Evolutionary conservation across 2,888 invertebrate genomes (phyloP), one percentile per base, ranked within the genome.

Genomic region (Cremastinae sp.): DNA sequence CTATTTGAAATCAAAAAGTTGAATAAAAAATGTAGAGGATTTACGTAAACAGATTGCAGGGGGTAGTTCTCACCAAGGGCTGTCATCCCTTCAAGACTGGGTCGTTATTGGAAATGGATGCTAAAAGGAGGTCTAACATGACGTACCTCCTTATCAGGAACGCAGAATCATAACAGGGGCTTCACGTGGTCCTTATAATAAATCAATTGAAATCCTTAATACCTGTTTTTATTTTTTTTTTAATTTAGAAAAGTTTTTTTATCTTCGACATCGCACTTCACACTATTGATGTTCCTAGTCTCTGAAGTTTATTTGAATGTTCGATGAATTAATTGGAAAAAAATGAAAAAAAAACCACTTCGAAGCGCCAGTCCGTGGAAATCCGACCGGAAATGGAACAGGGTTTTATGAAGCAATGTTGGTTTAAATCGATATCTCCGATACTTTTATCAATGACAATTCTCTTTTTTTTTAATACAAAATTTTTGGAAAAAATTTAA

Each of bases 371-470:
- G 78, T 78, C 80, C 80, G 81, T 82, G 83, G 83, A 87, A 87
- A 85, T 81, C 83, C 83, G 84, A 88, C 87, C 88, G 87, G 87
- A 87, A 88, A 83, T 82, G 82, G 84, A 88, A 72, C 84, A 87
- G 87, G 88, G 74, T 73, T 56, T 28, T 80, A 87, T 82, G 68
- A 75, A 16, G 18, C 12, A 4, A 14, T 47, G 79, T 59, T 79
- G 78, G 81, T 79, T 45, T 28, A 39, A 66, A 49, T 55, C 62
- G 64, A 78, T 73, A 58, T 73, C 65, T 51, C 61, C 77, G 73
- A 72, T 64, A 65, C 49, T 41, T 5, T 28, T 28, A 28, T 28
- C 28, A 28, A 28, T 41, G 41, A 53, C 20, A 53, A 18, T 8
- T 10, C 20, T 49, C 35, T 20, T 53, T 18, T 66, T 78, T 78